Evolutionary conservation across 2,797 vertebrate species (phyloP), one percentile per base, ranked within the genome.

Genomic region (Centroberyx gerrardi): DNA sequence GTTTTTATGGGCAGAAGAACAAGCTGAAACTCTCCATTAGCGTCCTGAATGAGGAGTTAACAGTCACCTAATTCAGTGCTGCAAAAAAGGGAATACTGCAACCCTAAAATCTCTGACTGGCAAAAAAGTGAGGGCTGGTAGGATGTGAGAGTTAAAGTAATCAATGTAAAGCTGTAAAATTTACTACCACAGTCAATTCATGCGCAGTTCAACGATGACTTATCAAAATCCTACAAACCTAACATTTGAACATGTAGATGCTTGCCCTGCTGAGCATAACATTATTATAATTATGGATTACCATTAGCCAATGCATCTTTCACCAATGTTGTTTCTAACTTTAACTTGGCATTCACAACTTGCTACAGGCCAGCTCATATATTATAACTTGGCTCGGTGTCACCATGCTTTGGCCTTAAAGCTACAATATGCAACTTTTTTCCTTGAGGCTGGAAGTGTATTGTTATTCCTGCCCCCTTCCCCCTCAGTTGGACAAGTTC

Each of bases 1-100:
- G 56, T 68, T 78, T 82, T 8, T 51, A 74, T 9, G 13, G 42
- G 17, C 56, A 64, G 46, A 51, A 72, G 52, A 5, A 65, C 18
- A 70, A 68, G 22, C 13, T 40, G 27, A 46, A 79, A 60, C 18
- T 38, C 8, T 12, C 27, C 7, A 59, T 83, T 67, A 52, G 40
- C 18, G 28, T 75, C 55, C 56, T 55, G 5, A 5, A 46, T 46
- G 44, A 15, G 13, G 4, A 17, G 38, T 40, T 40, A 40, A 40
- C 38, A 1, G 14, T 17, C 44, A 46, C 44, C 44, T 15, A 15
- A 46, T 46, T 4, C 14, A 46, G 14, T 46, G 14, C 44, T 46
- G 40, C 40, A 12, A 42, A 42, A 42, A 0, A 13, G 40, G 40
- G 40, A 12, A 42, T 42, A 42, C 12, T 42, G 4, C 14, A 15